These are phyloP conservation scores for Microtus montanus DNA, from an alignment of 2,113 vertebrate genomes.

Conservation along the genomic window DNA sequence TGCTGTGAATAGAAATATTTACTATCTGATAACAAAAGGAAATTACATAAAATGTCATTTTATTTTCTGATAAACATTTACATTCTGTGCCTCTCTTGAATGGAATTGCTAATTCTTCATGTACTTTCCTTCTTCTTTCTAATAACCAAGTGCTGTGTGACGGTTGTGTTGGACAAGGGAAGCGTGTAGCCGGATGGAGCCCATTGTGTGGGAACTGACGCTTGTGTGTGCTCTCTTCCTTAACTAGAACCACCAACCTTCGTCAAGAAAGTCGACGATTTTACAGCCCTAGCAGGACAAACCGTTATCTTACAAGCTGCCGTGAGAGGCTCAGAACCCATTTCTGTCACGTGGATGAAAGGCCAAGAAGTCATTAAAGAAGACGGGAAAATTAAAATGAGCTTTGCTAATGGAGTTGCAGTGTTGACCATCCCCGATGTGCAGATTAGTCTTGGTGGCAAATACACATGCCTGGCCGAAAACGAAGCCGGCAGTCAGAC, in stretches of 20 bases:
- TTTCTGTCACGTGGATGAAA: constrained; percentile 95
- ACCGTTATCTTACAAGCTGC: constrained; percentile 91
- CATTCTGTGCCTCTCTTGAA: constrained; percentile 48
- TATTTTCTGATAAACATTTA: neutral
- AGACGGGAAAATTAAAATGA: constrained; percentile 93
- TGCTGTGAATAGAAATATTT: neutral
- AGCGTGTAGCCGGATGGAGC: neutral
- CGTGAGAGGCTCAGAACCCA: constrained; percentile 94
- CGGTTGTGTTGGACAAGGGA: neutral
- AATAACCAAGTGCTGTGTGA: neutral
- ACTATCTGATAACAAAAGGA: constrained; percentile 1
- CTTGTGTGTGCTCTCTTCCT: constrained; percentile 69
- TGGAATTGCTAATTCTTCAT: constrained; percentile 44
- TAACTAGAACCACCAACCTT: constrained; percentile 95
- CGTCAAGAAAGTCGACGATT: constrained; percentile 94
- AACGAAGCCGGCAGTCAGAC: constrained; percentile 97
- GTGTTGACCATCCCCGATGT: constrained; percentile 90
- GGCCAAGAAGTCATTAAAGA: constrained; percentile 94
- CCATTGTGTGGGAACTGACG: constrained; percentile 40
- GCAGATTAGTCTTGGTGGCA: constrained; percentile 90
- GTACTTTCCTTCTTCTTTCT: constrained; percentile 50
- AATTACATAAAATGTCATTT: neutral
- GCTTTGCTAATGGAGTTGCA: constrained; percentile 92
- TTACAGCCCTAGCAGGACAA: constrained; percentile 92
- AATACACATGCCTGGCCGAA: constrained; percentile 95